Conservation (phyloP, 1,140 invertebrate species). For the Cydia strobilella region DNA sequence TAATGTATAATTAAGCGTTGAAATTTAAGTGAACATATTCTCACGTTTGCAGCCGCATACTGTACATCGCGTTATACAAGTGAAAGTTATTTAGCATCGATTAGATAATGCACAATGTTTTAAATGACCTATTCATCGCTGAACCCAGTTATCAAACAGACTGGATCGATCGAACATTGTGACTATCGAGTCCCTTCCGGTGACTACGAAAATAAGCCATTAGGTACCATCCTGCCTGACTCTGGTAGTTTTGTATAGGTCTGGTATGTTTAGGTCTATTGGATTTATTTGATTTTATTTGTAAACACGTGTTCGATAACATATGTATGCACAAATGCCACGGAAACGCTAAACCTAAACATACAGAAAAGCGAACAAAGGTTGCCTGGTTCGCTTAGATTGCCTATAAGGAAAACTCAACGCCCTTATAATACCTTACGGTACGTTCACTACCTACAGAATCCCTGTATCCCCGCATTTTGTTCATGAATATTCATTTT, state of each 20-base stretch:
- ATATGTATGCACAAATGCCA: too few species aligned
- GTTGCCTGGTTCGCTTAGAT: too few species aligned
- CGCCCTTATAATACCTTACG: background rate
- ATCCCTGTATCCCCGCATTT: background rate
- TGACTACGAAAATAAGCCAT: background rate
- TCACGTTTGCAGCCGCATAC: too few species aligned
- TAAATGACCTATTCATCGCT: background rate
- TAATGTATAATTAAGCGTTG: too few species aligned
- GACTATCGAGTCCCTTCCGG: background rate
- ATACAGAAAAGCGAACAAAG: too few species aligned
- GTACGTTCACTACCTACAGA: background rate
- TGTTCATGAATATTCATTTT: background rate
- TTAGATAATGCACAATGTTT: slow-evolving; percentile 1
- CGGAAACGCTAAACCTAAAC: too few species aligned
- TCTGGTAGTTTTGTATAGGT: background rate
- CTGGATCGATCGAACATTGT: background rate
- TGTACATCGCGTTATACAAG: background rate
- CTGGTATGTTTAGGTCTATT: too few species aligned
- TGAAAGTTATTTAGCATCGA: background rate
- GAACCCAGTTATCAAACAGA: background rate
- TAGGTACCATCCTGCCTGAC: background rate
- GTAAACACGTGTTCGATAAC: too few species aligned
- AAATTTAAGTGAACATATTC: too few species aligned
- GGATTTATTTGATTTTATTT: too few species aligned
- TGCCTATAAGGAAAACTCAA: background rate